Base-by-base conservation (phyloP, 2,888 invertebrate genomes). In the Eupithecia pulchellata region DNA sequence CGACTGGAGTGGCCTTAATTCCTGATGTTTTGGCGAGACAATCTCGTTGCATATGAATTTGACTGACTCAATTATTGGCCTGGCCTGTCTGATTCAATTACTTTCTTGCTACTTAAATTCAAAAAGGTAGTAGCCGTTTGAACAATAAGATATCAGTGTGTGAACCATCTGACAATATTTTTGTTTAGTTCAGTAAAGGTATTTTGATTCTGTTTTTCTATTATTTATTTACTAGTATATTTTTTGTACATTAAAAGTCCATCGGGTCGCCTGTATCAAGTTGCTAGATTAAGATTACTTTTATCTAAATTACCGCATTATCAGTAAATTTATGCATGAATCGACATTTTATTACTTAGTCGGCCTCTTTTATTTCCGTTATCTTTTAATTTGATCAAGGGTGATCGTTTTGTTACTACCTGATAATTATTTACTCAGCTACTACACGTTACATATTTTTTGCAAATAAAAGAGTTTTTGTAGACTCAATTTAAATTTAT, bases 1-100 rank as follows among this genome's bases (percentile, higher is more conserved):
- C 71, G 81, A 75, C 80, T 81, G 82, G 84, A 86, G 81, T 88
- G 89, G 83, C 90, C 89, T 88, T 89, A 90, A 91, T 91, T 88
- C 80, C 80, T 69, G 66, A 73, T 73, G 42, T 66, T 69, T 73
- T 73, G 72, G 64, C 73, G 67, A 70, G 69, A 73, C 73, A 61
- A 67, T 65, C 66, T 64, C 27, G 55, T 60, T 64, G 63, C 13
- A 36, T 58, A 32, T 68, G 63, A 64, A 67, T 67, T 60, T 55
- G 55, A 29, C 57, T 66, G 55, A 69, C 6, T 68, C 68, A 68
- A 68, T 72, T 72, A 68, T 63, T 68, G 62, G 60, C 63, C 63
- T 70, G 67, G 47, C 0, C 17, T 30, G 11, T 11, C 39, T 29
- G 25, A 65, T 61, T 34, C 25, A 34, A 34, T 61, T 25, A 34